Evolutionary conservation across 2,113 vertebrate species (phyloP).

Genomic region (Nettapus auritus): DNA sequence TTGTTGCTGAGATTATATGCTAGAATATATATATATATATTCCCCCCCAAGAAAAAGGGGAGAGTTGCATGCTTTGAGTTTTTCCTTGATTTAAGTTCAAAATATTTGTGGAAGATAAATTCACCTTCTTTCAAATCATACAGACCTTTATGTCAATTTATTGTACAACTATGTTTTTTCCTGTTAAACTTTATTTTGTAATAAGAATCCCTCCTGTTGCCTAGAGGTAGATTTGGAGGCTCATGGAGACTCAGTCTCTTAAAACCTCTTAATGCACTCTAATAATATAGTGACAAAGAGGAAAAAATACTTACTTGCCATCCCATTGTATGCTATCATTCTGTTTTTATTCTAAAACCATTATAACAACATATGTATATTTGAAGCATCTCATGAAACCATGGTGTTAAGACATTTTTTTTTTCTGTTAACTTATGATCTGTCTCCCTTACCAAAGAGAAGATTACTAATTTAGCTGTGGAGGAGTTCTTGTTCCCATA

Average conservation of each 20-base stretch:
- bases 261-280: background rate
- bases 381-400: background rate
- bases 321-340: background rate
- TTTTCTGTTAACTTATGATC: too few relatives aligned
- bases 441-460: too few relatives aligned
- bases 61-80: background rate
- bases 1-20: background rate
- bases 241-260: background rate
- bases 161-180: background rate
- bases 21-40: background rate
- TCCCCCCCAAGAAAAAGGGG: background rate
- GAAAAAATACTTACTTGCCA: background rate
- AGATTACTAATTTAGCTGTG: too few relatives aligned
- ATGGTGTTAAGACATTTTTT: background rate
- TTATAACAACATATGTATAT: background rate
- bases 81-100: slow-evolving; percentile 44
- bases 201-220: slow-evolving; percentile 56
- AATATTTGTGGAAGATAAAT: slow-evolving; percentile 11
- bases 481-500: background rate
- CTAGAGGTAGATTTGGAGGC: background rate
- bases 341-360: background rate
- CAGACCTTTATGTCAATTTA: slow-evolving; percentile 33
- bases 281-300: background rate
- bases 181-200: background rate
- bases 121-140: slow-evolving; percentile 52